phyloP scores from a whole-genome alignment of 2,888 invertebrate species.

The Elaeidobius kamerunicus region DNA sequence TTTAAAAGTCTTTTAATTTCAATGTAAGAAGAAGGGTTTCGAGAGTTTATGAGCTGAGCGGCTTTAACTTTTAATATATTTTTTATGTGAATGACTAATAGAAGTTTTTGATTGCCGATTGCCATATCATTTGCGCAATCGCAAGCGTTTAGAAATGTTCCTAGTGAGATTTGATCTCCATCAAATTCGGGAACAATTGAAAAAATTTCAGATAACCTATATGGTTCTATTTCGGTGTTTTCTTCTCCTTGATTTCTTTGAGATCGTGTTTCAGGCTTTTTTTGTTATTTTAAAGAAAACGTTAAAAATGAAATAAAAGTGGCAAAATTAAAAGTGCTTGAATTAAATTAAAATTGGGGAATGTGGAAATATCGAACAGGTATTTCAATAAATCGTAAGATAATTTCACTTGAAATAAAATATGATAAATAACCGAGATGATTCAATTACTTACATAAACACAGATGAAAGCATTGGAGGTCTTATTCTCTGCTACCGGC shows the following conservation, averaged over 20 bases:
- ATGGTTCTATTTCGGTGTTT: neutral
- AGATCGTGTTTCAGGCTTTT: no score
- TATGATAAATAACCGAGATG: neutral
- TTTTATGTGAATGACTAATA: no score
- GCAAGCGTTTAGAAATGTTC: conserved; percentile 17
- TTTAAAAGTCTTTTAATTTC: conserved; percentile 13
- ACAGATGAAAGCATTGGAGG: neutral
- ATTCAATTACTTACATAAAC: no score
- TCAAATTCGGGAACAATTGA: conserved; percentile 17
- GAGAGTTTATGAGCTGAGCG: no score
- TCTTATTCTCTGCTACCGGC: neutral
- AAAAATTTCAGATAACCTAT: conserved; percentile 14
- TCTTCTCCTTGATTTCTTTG: no score
- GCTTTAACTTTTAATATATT: conserved; percentile 20
- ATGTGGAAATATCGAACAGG: no score
- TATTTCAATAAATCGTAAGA: no score
- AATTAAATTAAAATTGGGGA: neutral
- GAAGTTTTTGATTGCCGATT: no score
- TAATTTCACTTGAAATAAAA: neutral
- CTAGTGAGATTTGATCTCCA: no score
- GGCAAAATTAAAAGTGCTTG: neutral
- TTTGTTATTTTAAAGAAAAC: neutral
- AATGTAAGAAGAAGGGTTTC: conserved; percentile 11
- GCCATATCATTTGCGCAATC: no score
- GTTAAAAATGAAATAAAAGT: neutral